Evolutionary conservation across 2,113 vertebrate species (phyloP).

Genomic region (Callionymus lyra): DNA sequence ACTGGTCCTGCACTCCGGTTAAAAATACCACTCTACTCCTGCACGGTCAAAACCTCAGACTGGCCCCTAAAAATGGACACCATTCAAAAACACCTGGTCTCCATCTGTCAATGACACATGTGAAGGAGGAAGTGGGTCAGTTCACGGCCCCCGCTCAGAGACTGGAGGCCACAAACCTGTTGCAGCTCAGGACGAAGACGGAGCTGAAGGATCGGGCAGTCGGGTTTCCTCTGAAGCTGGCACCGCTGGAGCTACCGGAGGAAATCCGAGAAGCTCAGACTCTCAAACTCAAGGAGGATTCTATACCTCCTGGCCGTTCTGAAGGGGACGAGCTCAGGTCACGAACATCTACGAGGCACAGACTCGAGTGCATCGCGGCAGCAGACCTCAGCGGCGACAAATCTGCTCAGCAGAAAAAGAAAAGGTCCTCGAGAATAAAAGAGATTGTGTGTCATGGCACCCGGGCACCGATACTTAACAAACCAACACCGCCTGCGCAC

Average conservation of each 20-base stretch:
- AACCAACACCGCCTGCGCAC: slow-evolving; percentile 16
- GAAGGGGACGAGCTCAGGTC: slow-evolving; percentile 9
- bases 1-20: slow-evolving; percentile 40
- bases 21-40: slow-evolving; percentile 59
- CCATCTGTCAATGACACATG: slow-evolving; percentile 50
- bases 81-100: slow-evolving; percentile 49
- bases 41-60: slow-evolving; percentile 52
- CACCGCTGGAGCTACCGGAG: slow-evolving; percentile 65
- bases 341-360: not conserved
- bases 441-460: slow-evolving; percentile 20
- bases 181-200: slow-evolving; percentile 11
- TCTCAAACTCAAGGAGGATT: slow-evolving; percentile 62
- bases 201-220: slow-evolving; percentile 30
- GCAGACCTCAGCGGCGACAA: no score
- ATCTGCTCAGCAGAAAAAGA: not conserved
- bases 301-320: slow-evolving; percentile 38
- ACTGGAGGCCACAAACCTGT: slow-evolving; percentile 17
- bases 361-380: no score
- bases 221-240: slow-evolving; percentile 64
- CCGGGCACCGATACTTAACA: slow-evolving; percentile 10
- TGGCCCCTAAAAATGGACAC: slow-evolving; percentile 46
- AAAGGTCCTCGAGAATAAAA: slow-evolving; percentile 11
- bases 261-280: slow-evolving; percentile 66
- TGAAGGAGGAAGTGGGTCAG: slow-evolving; percentile 21
- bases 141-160: slow-evolving; percentile 19